These are phyloP conservation scores for Fragum sueziense DNA, from an alignment of 2,888 invertebrate genomes.

Conservation along the genomic window DNA sequence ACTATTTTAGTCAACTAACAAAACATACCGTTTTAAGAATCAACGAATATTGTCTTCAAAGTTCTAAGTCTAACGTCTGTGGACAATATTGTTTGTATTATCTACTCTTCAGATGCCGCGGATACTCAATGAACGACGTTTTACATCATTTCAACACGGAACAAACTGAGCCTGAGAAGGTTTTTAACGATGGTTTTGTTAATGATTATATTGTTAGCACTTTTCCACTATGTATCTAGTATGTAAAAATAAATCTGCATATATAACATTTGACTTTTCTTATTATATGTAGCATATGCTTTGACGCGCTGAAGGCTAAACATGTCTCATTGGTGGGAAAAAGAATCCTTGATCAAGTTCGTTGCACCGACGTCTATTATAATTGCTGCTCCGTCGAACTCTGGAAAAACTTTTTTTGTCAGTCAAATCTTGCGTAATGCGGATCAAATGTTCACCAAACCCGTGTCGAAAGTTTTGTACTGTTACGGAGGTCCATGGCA, in stretches of 20 bases:
- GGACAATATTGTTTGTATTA: constrained; percentile 5
- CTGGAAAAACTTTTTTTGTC: constrained; percentile 2
- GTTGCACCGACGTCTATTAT: constrained; percentile 1
- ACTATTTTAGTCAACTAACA: neutral
- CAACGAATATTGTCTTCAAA: neutral
- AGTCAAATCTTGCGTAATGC: neutral
- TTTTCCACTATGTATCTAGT: neutral
- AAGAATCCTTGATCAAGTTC: neutral
- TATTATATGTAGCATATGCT: neutral
- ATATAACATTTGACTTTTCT: neutral
- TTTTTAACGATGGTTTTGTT: neutral
- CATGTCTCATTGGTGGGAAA: constrained; percentile 7
- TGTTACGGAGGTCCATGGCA: constrained; percentile 9
- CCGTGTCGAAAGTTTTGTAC: neutral
- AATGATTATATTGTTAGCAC: neutral
- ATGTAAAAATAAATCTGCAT: neutral
- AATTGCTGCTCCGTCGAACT: neutral
- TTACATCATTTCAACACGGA: neutral
- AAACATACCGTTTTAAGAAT: neutral
- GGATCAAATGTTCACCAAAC: neutral
- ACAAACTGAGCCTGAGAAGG: neutral
- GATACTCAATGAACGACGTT: constrained; percentile 4
- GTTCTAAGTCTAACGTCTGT: neutral
- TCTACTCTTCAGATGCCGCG: neutral
- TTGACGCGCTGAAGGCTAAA: neutral